A percentile compares a stretch with the other conserved stretches of the same genome.
Conservation (phyloP, 2,888 invertebrate species). For the Dasysyrphus albostriatus region DNA sequence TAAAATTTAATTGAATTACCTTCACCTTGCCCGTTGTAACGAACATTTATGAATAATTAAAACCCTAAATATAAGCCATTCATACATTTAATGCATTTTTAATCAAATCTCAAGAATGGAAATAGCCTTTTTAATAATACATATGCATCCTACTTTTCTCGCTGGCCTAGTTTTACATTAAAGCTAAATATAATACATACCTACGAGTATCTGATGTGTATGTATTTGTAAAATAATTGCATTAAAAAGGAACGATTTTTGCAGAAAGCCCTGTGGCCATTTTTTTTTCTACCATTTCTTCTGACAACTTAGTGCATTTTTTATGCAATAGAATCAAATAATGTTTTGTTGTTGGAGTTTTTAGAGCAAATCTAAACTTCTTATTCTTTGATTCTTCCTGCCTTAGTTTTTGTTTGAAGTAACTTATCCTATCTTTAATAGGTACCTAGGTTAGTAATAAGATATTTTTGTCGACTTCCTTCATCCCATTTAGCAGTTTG, state of each 20-base stretch:
- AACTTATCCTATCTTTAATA: constrained; percentile 10
- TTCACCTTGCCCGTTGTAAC: constrained; percentile 31
- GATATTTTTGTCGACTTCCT: constrained; percentile 8
- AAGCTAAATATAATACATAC: not conserved
- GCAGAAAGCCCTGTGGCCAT: constrained; percentile 32
- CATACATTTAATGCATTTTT: constrained; percentile 67
- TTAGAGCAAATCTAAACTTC: constrained; percentile 31
- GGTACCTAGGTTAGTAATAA: constrained; percentile 52
- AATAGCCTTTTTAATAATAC: constrained; percentile 60
- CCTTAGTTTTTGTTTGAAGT: too few species aligned
- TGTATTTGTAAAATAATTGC: constrained; percentile 51
- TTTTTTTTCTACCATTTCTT: constrained; percentile 8
- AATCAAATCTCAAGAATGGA: constrained; percentile 63
- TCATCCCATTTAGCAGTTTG: constrained; percentile 18
- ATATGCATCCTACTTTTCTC: constrained; percentile 48
- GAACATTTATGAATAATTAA: constrained; percentile 32
- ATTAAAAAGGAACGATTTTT: constrained; percentile 41
- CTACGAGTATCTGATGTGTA: not conserved
- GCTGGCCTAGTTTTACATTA: constrained; percentile 53
- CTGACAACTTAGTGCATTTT: constrained; percentile 30
- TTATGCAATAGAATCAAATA: constrained; percentile 47
- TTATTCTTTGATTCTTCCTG: not conserved
- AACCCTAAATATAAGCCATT: constrained; percentile 37
- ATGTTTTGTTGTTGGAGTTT: constrained; percentile 47
- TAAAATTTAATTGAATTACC: constrained; percentile 30